These are phyloP conservation scores for Microcebus jonahi DNA, from an alignment of 2,113 vertebrate species.

Conservation along the genomic window DNA sequence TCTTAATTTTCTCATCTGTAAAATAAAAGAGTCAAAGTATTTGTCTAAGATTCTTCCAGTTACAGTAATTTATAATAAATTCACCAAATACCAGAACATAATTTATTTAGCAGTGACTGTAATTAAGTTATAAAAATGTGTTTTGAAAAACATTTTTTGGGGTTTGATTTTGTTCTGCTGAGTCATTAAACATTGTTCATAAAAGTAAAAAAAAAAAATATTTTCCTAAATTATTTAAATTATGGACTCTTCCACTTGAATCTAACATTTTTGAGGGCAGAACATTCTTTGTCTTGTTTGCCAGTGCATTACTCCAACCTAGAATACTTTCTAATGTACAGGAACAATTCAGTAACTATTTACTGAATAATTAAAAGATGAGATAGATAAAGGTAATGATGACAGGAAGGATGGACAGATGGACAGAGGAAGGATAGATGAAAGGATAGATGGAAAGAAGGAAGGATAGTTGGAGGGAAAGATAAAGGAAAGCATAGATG, in stretches of 20 bases:
- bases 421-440: too few species aligned
- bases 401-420: not conserved
- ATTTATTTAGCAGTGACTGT: not conserved
- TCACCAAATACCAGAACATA: not conserved
- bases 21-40: not conserved
- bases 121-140: not conserved
- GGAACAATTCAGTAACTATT: not conserved
- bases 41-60: not conserved
- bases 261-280: not conserved
- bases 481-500: not conserved
- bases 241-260: not conserved
- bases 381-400: not conserved
- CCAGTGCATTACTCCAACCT: not conserved
- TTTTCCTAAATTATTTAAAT: not conserved
- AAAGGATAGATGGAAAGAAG: not conserved
- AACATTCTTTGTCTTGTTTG: constrained; percentile 5
- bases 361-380: not conserved
- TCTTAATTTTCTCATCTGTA: not conserved
- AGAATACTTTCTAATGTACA: not conserved
- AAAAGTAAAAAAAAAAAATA: not conserved
- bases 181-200: not conserved
- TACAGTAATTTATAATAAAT: not conserved
- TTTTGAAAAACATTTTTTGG: not conserved
- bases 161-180: not conserved
- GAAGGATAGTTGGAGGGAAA: not conserved